Evolutionary conservation across 2,113 vertebrate genomes (phyloP), one percentile per base, ranked within the genome.

Genomic region (Crotalus helleri): DNA sequence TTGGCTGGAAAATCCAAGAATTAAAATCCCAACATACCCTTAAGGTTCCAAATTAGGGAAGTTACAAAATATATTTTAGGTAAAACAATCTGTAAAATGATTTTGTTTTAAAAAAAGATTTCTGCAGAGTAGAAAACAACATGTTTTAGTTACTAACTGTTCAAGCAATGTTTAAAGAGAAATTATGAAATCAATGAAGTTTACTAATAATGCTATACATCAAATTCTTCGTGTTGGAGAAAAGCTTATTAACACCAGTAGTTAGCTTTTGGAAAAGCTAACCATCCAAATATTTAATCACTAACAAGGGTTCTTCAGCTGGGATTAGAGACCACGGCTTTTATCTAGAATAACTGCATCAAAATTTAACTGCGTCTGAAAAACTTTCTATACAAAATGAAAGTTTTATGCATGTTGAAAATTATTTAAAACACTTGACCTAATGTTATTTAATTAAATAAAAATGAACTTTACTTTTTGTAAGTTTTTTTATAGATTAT

Each of bases 11-110:
- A 21, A 21, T 81, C 6, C 74, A 81, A 81, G 17, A 81, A 44
- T 21, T 81, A 81, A 81, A 44, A 81, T 81, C 33, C 74, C 33
- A 81, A 81, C 17, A 44, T 81, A 1, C 74, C 39, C 74, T 81
- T 33, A 81, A 39, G 17, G 17, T 81, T 81, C 7, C 74, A 81
- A 39, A 81, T 81, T 81, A 7, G 33, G 33, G 17, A 44, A 81
- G 4, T 95, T 92, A 19, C 39, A 94, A 13, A n/a, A 93, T 91
- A 95, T 92, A 0, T 6, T 69, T 49, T 81, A 81, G 15, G 5
- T 81, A 81, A 81, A 81, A 39, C 7, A 19, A 81, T 44, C 7
- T 39, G 33, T 69, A 33, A 69, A 69, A 69, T 69, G 17, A 33
- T n/a, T 54, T n/a, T 88, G 21, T 90, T 61, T 58, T 29, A 61